Percentiles rank a stretch among this genome's conserved stretches.
Evolutionary conservation across 2,113 vertebrate genomes (phyloP).

Genomic region (Chloebia gouldiae): DNA sequence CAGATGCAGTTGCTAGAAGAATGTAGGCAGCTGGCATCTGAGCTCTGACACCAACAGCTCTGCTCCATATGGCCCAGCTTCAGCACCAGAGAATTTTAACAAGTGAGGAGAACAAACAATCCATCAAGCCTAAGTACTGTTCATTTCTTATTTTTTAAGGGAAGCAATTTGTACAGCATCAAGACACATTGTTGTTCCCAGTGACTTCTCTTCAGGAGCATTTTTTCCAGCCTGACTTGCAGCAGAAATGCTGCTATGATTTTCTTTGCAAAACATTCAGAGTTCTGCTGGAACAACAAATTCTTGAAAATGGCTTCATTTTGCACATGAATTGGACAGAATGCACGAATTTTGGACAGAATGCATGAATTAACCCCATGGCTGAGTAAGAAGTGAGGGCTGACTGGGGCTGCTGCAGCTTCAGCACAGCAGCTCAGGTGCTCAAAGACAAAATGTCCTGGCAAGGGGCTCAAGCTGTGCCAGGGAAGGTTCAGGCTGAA

Average conservation of each 20-base stretch:
- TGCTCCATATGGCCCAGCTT: conserved; percentile 54
- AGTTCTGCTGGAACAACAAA: neutral
- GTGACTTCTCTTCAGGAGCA: neutral
- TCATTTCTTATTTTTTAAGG: conserved; percentile 30
- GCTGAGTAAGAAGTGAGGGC: neutral
- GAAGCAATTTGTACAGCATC: conserved; percentile 5
- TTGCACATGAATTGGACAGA: too few species aligned
- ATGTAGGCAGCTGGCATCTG: conserved; percentile 59
- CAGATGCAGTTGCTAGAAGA: conserved; percentile 38
- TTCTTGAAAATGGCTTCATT: neutral
- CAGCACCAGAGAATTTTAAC: conserved; percentile 41
- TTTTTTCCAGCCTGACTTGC: neutral
- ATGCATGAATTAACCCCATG: neutral
- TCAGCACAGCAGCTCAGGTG: neutral
- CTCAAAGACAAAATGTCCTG: neutral
- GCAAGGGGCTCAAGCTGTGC: neutral
- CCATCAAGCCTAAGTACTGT: conserved; percentile 48
- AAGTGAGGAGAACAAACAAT: conserved; percentile 57
- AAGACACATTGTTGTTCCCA: neutral
- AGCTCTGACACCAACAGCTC: conserved; percentile 40
- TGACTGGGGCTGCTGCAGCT: neutral
- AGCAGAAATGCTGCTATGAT: neutral
- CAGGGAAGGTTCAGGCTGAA: neutral
- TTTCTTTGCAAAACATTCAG: neutral
- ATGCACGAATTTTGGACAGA: neutral